Evolutionary conservation across 2,797 vertebrate species (phyloP).

Genomic region (Staurois parvus): DNA sequence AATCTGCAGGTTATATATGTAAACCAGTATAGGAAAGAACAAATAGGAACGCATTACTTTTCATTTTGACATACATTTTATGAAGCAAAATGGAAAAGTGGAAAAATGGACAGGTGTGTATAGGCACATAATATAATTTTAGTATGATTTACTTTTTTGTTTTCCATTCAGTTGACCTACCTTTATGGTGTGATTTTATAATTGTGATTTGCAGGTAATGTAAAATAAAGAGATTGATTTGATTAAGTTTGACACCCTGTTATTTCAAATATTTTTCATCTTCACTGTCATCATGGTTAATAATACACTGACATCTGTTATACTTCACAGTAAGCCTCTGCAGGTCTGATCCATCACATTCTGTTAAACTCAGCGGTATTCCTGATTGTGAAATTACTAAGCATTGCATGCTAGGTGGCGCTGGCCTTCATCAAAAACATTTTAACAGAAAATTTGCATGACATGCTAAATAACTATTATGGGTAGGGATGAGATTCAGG

Average conservation of each 20-base stretch:
- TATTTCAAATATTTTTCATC: not conserved
- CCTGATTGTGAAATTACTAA: not conserved
- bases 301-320: not conserved
- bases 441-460: not conserved
- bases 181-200: not conserved
- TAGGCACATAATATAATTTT: not conserved
- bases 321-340: slow-evolving; percentile 36
- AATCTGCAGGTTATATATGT: too few relatives aligned
- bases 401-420: not conserved
- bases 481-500: too few relatives aligned
- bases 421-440: not conserved
- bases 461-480: too few relatives aligned
- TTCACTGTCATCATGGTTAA: not conserved
- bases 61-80: too few relatives aligned
- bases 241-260: not conserved
- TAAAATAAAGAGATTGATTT: not conserved
- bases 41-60: too few relatives aligned
- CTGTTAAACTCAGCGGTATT: not conserved
- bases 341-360: not conserved
- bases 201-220: not conserved
- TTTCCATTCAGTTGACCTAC: not conserved
- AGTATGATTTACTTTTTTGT: not conserved
- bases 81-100: too few relatives aligned
- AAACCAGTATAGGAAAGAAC: too few relatives aligned
- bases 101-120: too few relatives aligned